Percentiles rank a stretch among this genome's conserved stretches.
These are phyloP conservation scores for Apodemus agrarius DNA, from an alignment of 2,797 vertebrate species.

Conservation along the genomic window DNA sequence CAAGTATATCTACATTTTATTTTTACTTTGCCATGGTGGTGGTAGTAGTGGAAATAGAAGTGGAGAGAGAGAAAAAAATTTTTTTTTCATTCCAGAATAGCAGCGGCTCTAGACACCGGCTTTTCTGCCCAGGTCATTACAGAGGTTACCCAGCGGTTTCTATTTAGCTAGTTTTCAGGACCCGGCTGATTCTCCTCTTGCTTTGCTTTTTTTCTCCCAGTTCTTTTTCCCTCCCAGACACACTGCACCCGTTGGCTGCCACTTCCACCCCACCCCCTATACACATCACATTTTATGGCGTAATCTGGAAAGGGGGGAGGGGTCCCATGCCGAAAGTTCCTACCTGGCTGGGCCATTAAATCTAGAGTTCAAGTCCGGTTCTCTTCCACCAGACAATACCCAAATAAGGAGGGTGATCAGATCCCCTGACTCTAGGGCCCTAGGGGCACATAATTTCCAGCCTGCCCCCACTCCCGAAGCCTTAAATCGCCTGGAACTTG, in stretches of 20 bases:
- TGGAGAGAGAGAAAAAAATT: background rate
- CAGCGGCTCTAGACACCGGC: background rate
- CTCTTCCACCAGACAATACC: background rate
- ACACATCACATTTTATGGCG: constrained; percentile 49
- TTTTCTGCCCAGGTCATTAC: constrained; percentile 37
- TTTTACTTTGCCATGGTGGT: background rate
- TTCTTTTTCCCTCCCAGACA: background rate
- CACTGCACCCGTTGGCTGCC: background rate
- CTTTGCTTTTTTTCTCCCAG: constrained; percentile 42
- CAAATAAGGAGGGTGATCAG: background rate
- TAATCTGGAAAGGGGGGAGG: background rate
- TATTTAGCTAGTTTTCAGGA: constrained; percentile 62
- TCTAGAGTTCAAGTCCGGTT: background rate
- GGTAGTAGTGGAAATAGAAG: background rate
- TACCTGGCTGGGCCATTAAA: background rate
- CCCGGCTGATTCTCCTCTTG: constrained; percentile 51
- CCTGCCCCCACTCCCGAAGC: background rate
- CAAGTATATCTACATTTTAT: background rate
- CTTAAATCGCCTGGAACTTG: background rate
- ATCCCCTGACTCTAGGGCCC: background rate
- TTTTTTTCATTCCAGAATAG: background rate
- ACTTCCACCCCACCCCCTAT: constrained; percentile 44
- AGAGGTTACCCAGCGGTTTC: background rate
- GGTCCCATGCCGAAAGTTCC: background rate
- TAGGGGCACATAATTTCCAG: background rate